Evolutionary conservation across 1,140 invertebrate genomes (phyloP).

Genomic region (Pomacea maculata): DNA sequence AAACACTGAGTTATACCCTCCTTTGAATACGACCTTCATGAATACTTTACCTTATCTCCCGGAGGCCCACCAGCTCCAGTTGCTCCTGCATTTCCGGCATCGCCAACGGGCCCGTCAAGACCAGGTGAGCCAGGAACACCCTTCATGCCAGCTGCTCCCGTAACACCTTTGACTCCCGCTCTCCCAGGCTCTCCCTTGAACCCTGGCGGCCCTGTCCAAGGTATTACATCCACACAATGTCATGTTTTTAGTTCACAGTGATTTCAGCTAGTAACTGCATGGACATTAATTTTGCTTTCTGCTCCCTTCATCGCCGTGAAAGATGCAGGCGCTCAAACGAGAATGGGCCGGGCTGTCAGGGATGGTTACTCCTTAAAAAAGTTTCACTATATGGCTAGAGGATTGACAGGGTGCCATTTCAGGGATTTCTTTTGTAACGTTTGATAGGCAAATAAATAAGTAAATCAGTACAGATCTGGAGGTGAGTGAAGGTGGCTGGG

Average conservation of each 20-base stretch:
- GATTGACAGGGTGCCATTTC: too few species aligned
- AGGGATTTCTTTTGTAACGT: too few species aligned
- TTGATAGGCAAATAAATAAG: too few species aligned
- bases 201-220: background rate
- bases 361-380: too few species aligned
- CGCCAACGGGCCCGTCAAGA: background rate
- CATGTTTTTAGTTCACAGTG: background rate
- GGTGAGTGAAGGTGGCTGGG: too few species aligned
- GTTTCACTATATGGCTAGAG: too few species aligned
- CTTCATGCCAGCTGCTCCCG: background rate
- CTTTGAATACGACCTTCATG: too few species aligned
- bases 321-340: too few species aligned
- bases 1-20: background rate
- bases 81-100: background rate
- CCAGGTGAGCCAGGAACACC: background rate
- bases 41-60: background rate
- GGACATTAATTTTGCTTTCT: too few species aligned
- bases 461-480: too few species aligned
- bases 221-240: background rate
- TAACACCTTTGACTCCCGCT: background rate
- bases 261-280: background rate
- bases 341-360: too few species aligned
- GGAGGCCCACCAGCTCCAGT: background rate
- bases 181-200: background rate
- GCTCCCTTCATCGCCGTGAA: too few species aligned